These are phyloP conservation scores for Agapostemon virescens DNA, from an alignment of 2,888 invertebrate species.

Conservation along the genomic window DNA sequence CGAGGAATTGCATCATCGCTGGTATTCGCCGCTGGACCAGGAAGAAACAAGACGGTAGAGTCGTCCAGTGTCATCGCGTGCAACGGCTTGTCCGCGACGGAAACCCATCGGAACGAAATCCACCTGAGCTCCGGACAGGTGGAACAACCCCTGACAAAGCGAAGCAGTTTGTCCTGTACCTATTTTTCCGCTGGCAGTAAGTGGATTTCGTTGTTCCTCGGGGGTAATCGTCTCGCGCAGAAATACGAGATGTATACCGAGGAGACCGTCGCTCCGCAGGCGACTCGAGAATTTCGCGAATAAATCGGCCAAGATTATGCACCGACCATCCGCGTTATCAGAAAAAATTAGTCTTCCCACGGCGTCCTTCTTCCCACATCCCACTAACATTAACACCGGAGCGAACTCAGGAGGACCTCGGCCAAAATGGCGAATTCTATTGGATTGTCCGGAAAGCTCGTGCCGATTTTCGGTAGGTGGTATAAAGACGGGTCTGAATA, in stretches of 20 bases:
- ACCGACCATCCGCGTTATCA: background rate
- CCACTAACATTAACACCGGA: background rate
- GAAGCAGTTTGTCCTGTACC: conserved; percentile 44
- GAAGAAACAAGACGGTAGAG: background rate
- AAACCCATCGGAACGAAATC: conserved; percentile 25
- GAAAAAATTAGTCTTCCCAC: background rate
- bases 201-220: conserved; percentile 53
- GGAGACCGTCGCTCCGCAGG: conserved; percentile 27
- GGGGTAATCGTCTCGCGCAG: conserved; percentile 42
- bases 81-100: background rate
- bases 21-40: background rate
- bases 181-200: conserved; percentile 31
- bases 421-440: no score
- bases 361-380: no score
- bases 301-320: conserved; percentile 46
- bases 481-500: no score
- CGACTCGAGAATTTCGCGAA: conserved; percentile 20
- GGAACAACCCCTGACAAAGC: conserved; percentile 36
- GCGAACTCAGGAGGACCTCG: no score
- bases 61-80: background rate
- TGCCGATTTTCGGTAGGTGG: no score
- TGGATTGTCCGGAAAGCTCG: no score
- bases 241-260: conserved; percentile 31
- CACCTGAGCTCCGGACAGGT: background rate
- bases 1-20: background rate